Percentiles rank a stretch among this genome's conserved stretches.
Evolutionary conservation across 2,888 invertebrate species (phyloP).

Genomic region (Ecdyonurus torrentis): DNA sequence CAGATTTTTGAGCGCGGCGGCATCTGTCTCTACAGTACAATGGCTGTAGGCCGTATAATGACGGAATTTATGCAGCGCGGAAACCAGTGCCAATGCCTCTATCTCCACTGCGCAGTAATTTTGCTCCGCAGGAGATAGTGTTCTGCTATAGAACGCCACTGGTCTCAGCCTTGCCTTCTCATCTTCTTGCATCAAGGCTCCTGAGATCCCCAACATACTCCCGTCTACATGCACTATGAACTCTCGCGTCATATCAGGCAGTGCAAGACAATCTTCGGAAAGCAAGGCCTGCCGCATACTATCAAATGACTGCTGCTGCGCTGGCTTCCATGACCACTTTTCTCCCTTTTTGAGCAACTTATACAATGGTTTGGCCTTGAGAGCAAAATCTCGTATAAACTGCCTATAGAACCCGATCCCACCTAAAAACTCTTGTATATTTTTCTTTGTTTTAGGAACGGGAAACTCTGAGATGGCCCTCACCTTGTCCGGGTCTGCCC

Average conservation of each 20-base stretch:
- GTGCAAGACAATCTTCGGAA: neutral
- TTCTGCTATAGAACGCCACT: neutral
- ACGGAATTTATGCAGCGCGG: neutral
- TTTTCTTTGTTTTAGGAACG: neutral
- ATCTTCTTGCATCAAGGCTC: neutral
- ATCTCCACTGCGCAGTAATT: neutral
- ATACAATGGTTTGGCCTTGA: neutral
- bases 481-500: neutral
- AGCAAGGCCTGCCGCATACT: neutral
- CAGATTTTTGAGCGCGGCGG: too few relatives aligned
- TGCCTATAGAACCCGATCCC: neutral
- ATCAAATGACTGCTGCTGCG: neutral
- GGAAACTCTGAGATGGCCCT: neutral
- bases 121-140: neutral
- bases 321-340: neutral
- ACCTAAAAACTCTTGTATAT: neutral
- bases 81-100: neutral
- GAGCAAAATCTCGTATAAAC: neutral
- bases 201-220: neutral
- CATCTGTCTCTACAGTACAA: neutral
- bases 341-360: neutral
- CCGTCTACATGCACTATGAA: neutral
- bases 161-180: neutral
- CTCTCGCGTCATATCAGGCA: neutral
- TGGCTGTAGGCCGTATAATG: neutral